These are phyloP conservation scores for Ophion slaviceki DNA, from an alignment of 2,888 invertebrate species.

Conservation along the genomic window DNA sequence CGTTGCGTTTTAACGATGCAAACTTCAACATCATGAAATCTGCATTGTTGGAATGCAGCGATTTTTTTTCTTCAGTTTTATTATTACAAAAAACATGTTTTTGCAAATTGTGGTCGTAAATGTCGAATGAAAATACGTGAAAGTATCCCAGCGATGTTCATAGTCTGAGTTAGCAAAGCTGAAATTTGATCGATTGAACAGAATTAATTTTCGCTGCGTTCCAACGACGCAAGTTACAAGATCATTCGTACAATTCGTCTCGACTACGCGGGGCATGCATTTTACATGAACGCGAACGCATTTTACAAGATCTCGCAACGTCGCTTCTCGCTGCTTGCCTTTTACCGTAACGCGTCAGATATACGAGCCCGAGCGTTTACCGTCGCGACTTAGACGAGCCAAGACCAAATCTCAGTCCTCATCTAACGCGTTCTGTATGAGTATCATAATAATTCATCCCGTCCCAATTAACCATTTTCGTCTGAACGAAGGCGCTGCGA, in stretches of 20 bases:
- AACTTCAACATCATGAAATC: too few species aligned
- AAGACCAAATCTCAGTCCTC: slow-evolving; percentile 19
- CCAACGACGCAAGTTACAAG: neutral
- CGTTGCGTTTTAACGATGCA: too few species aligned
- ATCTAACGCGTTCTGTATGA: slow-evolving; percentile 15
- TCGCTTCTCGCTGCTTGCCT: slow-evolving; percentile 2
- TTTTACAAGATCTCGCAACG: slow-evolving; percentile 32
- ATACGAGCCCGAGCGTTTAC: slow-evolving; percentile 11
- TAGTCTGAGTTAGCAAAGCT: too few species aligned
- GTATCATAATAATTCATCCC: slow-evolving; percentile 34
- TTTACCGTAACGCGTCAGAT: slow-evolving; percentile 33
- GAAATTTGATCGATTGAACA: neutral
- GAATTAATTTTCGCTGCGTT: too few species aligned
- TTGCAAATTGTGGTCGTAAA: too few species aligned
- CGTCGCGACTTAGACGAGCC: slow-evolving; percentile 12
- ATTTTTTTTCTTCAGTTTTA: too few species aligned
- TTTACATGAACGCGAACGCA: slow-evolving; percentile 20
- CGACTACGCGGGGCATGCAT: slow-evolving; percentile 32
- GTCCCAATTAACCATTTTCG: slow-evolving; percentile 37
- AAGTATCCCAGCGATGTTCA: too few species aligned
- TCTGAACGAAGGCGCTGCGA: neutral
- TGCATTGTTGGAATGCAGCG: too few species aligned
- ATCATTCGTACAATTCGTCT: slow-evolving; percentile 5
- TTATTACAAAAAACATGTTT: too few species aligned
- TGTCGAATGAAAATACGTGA: too few species aligned